Evolutionary conservation across 2,888 invertebrate genomes (phyloP), one percentile per base, ranked within the genome.

Genomic region (Macaria liturata): DNA sequence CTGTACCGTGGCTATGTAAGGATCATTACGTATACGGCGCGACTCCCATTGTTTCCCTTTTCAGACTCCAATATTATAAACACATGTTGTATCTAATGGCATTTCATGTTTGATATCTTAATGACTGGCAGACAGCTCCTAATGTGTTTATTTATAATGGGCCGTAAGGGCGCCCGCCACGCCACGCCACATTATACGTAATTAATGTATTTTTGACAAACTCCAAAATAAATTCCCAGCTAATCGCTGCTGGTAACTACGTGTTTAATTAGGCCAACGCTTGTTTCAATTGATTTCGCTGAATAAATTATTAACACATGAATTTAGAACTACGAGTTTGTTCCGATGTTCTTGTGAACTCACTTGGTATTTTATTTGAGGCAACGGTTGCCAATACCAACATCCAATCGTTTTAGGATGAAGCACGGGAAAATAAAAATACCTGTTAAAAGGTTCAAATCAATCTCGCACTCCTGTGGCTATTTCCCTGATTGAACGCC

Each of bases 401-500:
- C 51, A 61, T 47, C 43, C 56, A 59, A 61, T 61, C 62, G 61
- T 59, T 62, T 61, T 62, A 57, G 54, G 54, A 60, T 56, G 57
- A 52, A 57, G 43, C 56, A 34, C 37, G 42, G 32, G 32, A 54
- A 59, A 54, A 50, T 47, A 54, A 61, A 64, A 60, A 65, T 64
- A 54, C 32, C 52, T 59, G 61, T 59, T 59, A 63, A 66, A 64
- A 61, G 61, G 64, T 52, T 58, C 59, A 46, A 63, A 57, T 61
- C 54, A 57, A 64, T 64, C 49, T 53, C 48, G 52, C 50, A 48
- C 47, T 59, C 65, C 64, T 59, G 59, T 57, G 64, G 64, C 64
- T 66, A 61, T 66, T 63, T 54, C 51, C 46, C 59, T 63, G 60
- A 68, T 66, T 62, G 67, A 64, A 68, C 64, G 61, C 54, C 56